phyloP scores from a whole-genome alignment of 2,888 invertebrate species.

The Podotricha telesiphe region DNA sequence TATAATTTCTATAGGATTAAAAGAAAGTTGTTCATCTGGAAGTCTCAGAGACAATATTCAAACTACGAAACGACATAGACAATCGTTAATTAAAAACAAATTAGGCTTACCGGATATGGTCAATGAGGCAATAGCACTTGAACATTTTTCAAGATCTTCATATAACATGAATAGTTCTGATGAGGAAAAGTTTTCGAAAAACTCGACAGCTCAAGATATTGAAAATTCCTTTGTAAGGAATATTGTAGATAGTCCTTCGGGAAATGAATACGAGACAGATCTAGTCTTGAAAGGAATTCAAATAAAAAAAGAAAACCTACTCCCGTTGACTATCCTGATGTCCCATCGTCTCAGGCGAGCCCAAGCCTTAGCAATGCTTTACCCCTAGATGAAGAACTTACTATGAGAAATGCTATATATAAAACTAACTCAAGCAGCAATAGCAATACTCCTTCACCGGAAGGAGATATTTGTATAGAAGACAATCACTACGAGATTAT shows the following conservation, averaged over 20 bases:
- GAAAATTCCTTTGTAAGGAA: constrained; percentile 63
- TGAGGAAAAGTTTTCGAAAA: constrained; percentile 71
- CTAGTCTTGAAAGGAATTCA: constrained; percentile 87
- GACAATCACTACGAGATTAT: constrained; percentile 77
- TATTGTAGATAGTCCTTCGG: constrained; percentile 68
- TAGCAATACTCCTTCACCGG: constrained; percentile 76
- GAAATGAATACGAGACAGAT: constrained; percentile 88
- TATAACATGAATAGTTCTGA: constrained; percentile 73
- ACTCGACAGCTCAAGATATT: constrained; percentile 46
- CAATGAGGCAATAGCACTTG: constrained; percentile 86
- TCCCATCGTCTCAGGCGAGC: constrained; percentile 88
- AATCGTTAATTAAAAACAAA: constrained; percentile 61
- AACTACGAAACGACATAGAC: constrained; percentile 54
- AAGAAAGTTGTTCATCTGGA: constrained; percentile 55
- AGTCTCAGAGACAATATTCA: constrained; percentile 56
- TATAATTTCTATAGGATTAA: constrained; percentile 63
- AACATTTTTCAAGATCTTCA: constrained; percentile 71
- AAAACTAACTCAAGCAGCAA: constrained; percentile 85
- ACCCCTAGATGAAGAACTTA: constrained; percentile 91
- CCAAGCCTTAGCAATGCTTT: constrained; percentile 89
- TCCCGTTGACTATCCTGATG: constrained; percentile 85
- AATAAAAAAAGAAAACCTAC: constrained; percentile 81
- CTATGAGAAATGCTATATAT: constrained; percentile 90
- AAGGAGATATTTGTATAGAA: constrained; percentile 60
- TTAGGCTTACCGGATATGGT: constrained; percentile 85